Percentiles rank a stretch among this genome's conserved stretches.
Conservation (phyloP, 1,140 invertebrate species). For the Platyscapa corneri region DNA sequence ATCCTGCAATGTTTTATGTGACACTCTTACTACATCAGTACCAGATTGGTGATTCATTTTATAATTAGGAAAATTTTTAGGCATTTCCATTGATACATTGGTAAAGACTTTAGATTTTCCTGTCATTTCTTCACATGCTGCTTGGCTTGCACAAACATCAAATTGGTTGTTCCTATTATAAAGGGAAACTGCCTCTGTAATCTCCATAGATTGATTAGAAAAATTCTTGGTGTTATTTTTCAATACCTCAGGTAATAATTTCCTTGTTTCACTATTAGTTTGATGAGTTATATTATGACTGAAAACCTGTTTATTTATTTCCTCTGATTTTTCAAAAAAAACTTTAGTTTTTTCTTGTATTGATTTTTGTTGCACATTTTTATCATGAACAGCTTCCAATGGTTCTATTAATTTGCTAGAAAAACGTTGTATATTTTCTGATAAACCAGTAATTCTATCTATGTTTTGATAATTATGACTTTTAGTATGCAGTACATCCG, state of each 20-base stretch:
- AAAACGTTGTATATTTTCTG: constrained; percentile 29
- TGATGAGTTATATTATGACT: no score
- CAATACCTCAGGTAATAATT: neutral
- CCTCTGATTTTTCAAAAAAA: constrained; percentile 26
- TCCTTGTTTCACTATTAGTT: neutral
- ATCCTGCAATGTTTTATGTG: neutral
- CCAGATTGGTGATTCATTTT: no score
- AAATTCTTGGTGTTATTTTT: neutral
- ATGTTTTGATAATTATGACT: constrained; percentile 1
- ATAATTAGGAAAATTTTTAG: neutral
- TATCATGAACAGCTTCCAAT: constrained; percentile 29
- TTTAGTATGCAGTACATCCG: constrained; percentile 4
- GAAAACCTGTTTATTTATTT: constrained; percentile 26
- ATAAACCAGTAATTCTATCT: constrained; percentile 14
- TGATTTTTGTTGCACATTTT: constrained; percentile 12
- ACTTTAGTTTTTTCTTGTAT: constrained; percentile 13
- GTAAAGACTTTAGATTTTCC: constrained; percentile 4
- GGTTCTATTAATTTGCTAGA: constrained; percentile 50
- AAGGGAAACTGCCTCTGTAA: constrained; percentile 4
- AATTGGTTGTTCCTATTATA: neutral
- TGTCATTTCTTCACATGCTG: neutral
- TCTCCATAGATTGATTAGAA: constrained; percentile 40
- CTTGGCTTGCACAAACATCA: neutral
- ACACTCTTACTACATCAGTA: neutral
- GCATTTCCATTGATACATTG: constrained; percentile 21